A percentile compares a stretch with the other conserved stretches of the same genome.
phyloP scores from a whole-genome alignment of 2,888 invertebrate genomes.

The Polyploca ridens region DNA sequence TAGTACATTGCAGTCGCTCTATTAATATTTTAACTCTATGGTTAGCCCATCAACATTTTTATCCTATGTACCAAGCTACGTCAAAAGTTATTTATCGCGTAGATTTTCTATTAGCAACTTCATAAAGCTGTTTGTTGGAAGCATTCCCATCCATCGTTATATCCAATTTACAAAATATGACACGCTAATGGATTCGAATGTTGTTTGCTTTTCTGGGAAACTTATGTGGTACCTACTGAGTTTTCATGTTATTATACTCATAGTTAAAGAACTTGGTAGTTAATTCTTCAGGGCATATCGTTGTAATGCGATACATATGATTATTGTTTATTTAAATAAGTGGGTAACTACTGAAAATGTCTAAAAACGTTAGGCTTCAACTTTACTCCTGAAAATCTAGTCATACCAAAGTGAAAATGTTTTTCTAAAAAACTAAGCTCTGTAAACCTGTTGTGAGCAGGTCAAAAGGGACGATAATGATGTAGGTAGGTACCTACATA shows the following conservation, averaged over 20 bases:
- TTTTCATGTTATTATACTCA: background rate
- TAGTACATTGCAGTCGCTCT: background rate
- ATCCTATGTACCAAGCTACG: constrained; percentile 1
- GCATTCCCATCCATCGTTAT: constrained; percentile 5
- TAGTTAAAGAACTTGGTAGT: background rate
- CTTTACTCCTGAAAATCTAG: too few relatives aligned
- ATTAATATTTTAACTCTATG: background rate
- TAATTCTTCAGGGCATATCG: background rate
- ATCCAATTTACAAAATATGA: background rate
- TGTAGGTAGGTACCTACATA: too few relatives aligned
- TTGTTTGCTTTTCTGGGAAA: constrained; percentile 1
- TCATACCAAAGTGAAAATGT: too few relatives aligned
- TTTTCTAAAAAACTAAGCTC: too few relatives aligned
- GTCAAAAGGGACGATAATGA: too few relatives aligned
- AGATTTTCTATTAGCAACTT: constrained; percentile 4
- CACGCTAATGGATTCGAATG: constrained; percentile 4
- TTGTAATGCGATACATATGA: background rate
- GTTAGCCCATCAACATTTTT: background rate
- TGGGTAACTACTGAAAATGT: too few relatives aligned
- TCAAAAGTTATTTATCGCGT: background rate
- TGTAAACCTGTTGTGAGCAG: too few relatives aligned
- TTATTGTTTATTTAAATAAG: background rate
- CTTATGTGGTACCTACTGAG: background rate
- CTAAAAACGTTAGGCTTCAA: too few relatives aligned
- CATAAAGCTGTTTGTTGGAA: background rate